phyloP scores from a whole-genome alignment of 2,888 invertebrate species.

The Athalia cordata region DNA sequence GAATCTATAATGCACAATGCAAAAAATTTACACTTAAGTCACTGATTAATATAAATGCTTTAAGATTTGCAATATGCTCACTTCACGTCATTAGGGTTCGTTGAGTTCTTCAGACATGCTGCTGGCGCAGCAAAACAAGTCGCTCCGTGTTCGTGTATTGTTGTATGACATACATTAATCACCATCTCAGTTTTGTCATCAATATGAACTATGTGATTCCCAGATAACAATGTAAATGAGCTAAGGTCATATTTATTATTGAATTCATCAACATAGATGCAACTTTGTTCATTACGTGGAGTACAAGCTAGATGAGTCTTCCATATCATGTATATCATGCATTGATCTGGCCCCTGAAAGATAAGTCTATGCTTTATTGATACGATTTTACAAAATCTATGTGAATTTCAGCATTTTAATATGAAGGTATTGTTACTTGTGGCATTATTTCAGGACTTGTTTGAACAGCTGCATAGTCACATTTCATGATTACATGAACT shows the following conservation, averaged over 20 bases:
- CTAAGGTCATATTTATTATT: conserved; percentile 61
- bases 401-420: neutral
- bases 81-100: neutral
- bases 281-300: conserved; percentile 51
- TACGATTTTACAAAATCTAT: conserved; percentile 2
- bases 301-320: conserved; percentile 61
- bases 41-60: neutral
- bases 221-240: conserved; percentile 56
- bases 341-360: conserved; percentile 51
- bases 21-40: neutral
- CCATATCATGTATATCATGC: conserved; percentile 61
- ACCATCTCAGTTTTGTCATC: conserved; percentile 55
- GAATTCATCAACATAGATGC: conserved; percentile 54
- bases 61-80: neutral
- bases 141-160: conserved; percentile 58
- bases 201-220: conserved; percentile 62
- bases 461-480: conserved; percentile 58
- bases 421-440: conserved; percentile 51
- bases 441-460: conserved; percentile 56
- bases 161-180: conserved; percentile 67
- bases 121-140: conserved; percentile 52
- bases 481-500: conserved; percentile 61
- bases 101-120: neutral
- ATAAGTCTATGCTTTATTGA: neutral
- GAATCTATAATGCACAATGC: conserved; percentile 44